Evolutionary conservation across 2,113 vertebrate genomes (phyloP), one percentile per base, ranked within the genome.

Genomic region (Fulmarus glacialis): DNA sequence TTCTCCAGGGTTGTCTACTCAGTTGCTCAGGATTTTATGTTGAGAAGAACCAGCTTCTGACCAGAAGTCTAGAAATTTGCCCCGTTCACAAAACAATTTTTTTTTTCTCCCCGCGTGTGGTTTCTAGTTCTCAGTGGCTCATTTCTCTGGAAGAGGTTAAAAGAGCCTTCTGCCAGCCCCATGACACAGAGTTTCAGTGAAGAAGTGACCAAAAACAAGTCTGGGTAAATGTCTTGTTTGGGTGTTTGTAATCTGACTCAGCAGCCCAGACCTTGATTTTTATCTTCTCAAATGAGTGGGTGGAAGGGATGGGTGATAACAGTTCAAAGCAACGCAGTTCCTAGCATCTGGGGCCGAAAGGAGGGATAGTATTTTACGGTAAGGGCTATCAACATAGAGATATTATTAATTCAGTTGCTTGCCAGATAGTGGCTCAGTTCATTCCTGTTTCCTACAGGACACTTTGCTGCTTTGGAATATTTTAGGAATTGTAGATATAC

Each of bases 181-280:
- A 17, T 71, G 58, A 95, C 70, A 81, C n/a, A 77, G 45, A 74
- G 50, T 91, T 96, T 93, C 81, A 87, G 64, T 0, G 3, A 91
- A 96, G 38, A 24, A 77, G 45, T 80, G 66, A 92, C 73, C 32
- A 42, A 91, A 92, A 89, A 0, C 74, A 83, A 86, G 42, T 59
- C 82, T 78, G 67, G 24, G 42, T 87, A 93, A 89, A 96, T 42
- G 53, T 70, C 70, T 82, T 70, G 26, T 90, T 91, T 93, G 83
- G 42, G 77, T 87, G 66, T 95, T 96, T 94, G 82, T 64, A 87
- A 84, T 72, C 62, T 97, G 83, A 97, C 78, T 97, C 91, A 96
- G 83, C 81, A 85, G 36, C 38, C 66, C 73, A 91, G 83, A 84
- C 48, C 56, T 71, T 82, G 73, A 87, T 87, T 91, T 95, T 97